Conservation (phyloP, 2,113 vertebrate species). For the Siniperca chuatsi region DNA sequence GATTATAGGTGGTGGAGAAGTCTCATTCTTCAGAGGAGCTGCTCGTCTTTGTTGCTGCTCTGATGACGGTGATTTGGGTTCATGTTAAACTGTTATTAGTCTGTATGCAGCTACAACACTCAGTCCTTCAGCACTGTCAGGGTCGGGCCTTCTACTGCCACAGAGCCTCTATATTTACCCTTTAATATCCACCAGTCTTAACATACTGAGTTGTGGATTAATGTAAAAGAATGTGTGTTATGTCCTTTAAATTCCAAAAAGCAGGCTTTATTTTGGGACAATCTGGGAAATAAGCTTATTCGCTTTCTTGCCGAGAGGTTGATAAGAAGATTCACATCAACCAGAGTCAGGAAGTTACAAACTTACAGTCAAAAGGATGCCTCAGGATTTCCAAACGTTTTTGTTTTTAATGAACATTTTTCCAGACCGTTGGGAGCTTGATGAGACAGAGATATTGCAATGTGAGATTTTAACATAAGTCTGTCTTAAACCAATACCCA, state of each 20-base stretch:
- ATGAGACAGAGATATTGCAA: too few species aligned
- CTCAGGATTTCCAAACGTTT: too few species aligned
- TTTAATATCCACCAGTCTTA: neutral
- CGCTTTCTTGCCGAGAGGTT: neutral
- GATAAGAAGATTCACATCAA: neutral
- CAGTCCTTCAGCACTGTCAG: neutral
- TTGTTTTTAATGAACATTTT: too few species aligned
- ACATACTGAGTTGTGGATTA: neutral
- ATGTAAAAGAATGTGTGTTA: neutral
- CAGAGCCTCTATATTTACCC: neutral
- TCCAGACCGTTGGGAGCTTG: too few species aligned
- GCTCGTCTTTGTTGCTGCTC: neutral
- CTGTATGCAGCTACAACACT: neutral
- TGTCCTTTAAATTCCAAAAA: neutral
- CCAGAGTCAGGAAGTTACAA: too few species aligned
- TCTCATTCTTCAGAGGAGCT: neutral
- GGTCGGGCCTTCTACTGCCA: neutral
- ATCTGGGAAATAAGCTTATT: neutral
- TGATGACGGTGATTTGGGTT: constrained; percentile 3
- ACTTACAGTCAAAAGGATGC: too few species aligned
- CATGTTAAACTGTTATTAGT: neutral
- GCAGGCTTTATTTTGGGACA: too few species aligned
- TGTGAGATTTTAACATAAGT: too few species aligned
- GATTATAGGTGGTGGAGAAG: neutral
- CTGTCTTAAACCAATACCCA: too few species aligned